Evolutionary conservation across 2,888 invertebrate species (phyloP).

Genomic region (Hyalella azteca): DNA sequence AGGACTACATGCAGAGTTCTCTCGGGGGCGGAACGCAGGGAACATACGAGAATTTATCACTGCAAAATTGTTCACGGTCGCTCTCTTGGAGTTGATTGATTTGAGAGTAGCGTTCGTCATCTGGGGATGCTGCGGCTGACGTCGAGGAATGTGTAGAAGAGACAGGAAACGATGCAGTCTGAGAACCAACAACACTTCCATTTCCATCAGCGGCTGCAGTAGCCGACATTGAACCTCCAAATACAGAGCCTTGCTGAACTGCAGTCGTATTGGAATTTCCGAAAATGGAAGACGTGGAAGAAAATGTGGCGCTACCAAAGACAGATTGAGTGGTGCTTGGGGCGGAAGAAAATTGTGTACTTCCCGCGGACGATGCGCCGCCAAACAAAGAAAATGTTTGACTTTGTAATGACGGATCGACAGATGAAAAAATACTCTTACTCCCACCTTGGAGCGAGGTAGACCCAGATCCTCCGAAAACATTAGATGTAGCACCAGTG

Average conservation of each 20-base stretch:
- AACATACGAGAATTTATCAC: conserved; percentile 39
- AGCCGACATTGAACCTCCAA: not conserved
- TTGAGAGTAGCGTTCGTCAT: conserved; percentile 2
- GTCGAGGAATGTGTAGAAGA: not conserved
- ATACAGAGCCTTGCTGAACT: not conserved
- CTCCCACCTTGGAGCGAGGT: not conserved
- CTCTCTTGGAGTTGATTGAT: not conserved
- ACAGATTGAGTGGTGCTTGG: conserved; percentile 11
- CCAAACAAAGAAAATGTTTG: conserved; percentile 23
- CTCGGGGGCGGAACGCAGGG: conserved; percentile 44
- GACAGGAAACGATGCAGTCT: not conserved
- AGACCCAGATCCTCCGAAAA: not conserved
- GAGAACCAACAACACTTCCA: not conserved
- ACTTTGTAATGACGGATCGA: not conserved
- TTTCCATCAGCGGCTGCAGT: not conserved
- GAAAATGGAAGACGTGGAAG: not conserved
- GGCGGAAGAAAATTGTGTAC: not conserved
- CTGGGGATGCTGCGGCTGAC: not conserved
- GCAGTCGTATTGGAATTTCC: not conserved
- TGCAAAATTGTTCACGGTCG: conserved; percentile 44
- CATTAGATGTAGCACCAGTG: not conserved
- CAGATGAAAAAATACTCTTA: conserved; percentile 1
- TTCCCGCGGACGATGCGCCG: not conserved
- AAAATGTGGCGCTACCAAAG: not conserved
- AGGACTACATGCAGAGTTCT: conserved; percentile 42